Percentiles rank a stretch among this genome's conserved stretches.
These are phyloP conservation scores for Epistrophella euchroma DNA, from an alignment of 2,888 invertebrate genomes.

Conservation along the genomic window DNA sequence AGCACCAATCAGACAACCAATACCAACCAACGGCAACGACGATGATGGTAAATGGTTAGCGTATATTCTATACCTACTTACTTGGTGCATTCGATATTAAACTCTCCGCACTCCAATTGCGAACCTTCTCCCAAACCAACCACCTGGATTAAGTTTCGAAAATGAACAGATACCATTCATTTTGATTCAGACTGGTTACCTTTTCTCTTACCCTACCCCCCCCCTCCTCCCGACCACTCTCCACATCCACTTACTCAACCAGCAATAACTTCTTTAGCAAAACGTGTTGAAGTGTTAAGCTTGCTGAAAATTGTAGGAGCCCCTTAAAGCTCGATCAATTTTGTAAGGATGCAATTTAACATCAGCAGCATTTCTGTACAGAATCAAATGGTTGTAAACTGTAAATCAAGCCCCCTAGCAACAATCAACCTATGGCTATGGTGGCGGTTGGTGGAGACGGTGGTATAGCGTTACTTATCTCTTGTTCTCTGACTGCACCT, in stretches of 20 bases:
- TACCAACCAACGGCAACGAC: background rate
- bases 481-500: constrained; percentile 27
- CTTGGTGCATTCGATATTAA: constrained; percentile 55
- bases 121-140: constrained; percentile 12
- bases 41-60: constrained; percentile 50
- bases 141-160: constrained; percentile 73
- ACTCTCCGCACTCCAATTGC: background rate
- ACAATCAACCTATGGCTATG: background rate
- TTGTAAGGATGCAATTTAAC: constrained; percentile 69
- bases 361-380: constrained; percentile 55
- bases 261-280: constrained; percentile 36
- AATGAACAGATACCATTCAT: constrained; percentile 69
- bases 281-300: constrained; percentile 76
- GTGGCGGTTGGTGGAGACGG: too few relatives aligned
- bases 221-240: background rate
- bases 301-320: constrained; percentile 67
- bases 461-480: constrained; percentile 52
- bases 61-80: constrained; percentile 24
- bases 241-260: background rate
- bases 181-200: constrained; percentile 43
- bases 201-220: background rate
- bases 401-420: constrained; percentile 10
- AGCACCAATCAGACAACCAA: constrained; percentile 55
- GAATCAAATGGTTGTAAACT: constrained; percentile 52
- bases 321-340: constrained; percentile 75